Evolutionary conservation across 2,113 vertebrate species (phyloP).

Genomic region (Cinclus cinclus): DNA sequence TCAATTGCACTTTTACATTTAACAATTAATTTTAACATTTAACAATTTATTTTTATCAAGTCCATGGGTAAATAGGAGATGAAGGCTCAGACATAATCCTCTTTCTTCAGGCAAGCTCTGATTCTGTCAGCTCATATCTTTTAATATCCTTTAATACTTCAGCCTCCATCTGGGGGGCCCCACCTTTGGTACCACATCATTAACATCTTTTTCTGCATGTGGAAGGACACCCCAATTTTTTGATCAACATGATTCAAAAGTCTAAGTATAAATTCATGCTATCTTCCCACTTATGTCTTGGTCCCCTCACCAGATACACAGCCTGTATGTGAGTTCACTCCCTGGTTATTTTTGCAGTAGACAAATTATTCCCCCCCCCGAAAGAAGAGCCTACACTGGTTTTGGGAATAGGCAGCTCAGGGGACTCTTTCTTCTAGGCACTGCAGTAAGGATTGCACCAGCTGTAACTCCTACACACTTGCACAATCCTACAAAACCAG

Average conservation of each 20-base stretch:
- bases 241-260: rapidly evolving
- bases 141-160: not conserved
- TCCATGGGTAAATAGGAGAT: not conserved
- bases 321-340: not conserved
- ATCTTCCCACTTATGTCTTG: not conserved
- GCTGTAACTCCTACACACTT: not conserved
- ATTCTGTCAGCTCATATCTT: not conserved
- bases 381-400: not conserved
- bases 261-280: not conserved
- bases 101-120: not conserved
- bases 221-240: rapidly evolving
- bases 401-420: not conserved
- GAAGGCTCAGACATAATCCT: not conserved
- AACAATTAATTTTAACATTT: not conserved
- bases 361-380: not conserved
- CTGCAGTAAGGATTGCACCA: not conserved
- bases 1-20: not conserved
- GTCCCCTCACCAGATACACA: not conserved
- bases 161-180: rapidly evolving
- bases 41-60: not conserved
- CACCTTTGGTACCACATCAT: not conserved
- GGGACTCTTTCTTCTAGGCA: not conserved
- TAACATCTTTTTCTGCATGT: not conserved
- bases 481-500: not conserved
- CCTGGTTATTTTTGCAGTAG: not conserved